Conservation (phyloP, 2,113 vertebrate genomes). For the Noturus placidus region DNA sequence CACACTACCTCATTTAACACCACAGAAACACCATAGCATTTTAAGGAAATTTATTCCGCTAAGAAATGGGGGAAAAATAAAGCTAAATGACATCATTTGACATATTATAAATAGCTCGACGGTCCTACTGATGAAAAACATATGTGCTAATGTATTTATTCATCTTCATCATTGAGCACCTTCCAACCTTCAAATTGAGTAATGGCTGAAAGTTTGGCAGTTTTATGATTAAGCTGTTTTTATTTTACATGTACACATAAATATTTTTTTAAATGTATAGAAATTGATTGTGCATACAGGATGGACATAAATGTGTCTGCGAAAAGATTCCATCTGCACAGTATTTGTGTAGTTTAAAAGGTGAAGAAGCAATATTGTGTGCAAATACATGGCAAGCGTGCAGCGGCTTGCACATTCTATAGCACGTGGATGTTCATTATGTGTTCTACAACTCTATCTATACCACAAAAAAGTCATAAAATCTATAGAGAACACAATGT, state of each 20-base stretch:
- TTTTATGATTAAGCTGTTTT: conserved; percentile 10
- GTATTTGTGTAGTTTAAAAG: conserved; percentile 35
- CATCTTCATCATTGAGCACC: not conserved
- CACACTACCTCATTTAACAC: not conserved
- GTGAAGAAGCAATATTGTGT: conserved; percentile 32
- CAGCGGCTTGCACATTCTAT: not conserved
- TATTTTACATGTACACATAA: conserved; percentile 14
- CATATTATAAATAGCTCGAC: not conserved
- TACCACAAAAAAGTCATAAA: conserved; percentile 63
- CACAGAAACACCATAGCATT: not conserved
- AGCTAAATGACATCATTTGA: not conserved
- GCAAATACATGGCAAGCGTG: not conserved
- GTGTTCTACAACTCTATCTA: conserved; percentile 35
- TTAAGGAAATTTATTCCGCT: not conserved
- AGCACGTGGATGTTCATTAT: conserved; percentile 37
- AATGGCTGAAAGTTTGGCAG: not conserved
- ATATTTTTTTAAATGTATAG: not conserved
- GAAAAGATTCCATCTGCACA: not conserved
- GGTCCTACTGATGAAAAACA: not conserved
- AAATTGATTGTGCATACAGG: not conserved
- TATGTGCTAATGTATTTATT: not conserved
- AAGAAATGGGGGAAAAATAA: not conserved
- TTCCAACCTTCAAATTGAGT: not conserved
- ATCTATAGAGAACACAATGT: conserved; percentile 57
- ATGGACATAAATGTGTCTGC: conserved; percentile 20